A percentile compares a stretch with the other conserved stretches of the same genome.
These are phyloP conservation scores for Anthopleura xanthogrammica DNA, from an alignment of 92 coral and sea anemone genomes.

Conservation along the genomic window DNA sequence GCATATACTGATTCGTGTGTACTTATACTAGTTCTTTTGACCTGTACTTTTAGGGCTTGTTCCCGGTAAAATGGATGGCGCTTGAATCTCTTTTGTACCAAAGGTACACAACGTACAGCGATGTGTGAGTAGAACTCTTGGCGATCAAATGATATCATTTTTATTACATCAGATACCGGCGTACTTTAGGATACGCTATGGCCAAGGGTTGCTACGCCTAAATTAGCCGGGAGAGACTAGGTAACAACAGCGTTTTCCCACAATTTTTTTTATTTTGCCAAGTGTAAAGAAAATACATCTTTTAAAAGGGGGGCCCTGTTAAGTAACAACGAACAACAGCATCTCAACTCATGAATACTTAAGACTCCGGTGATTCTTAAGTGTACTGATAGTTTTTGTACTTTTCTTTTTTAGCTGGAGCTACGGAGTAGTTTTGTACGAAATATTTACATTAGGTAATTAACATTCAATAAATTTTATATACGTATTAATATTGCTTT, in stretches of 20 bases:
- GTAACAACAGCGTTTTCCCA: too few relatives aligned
- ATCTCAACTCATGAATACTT: too few relatives aligned
- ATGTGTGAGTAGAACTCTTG: conserved; percentile 21
- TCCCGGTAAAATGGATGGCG: conserved; percentile 31
- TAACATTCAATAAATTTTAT: background rate
- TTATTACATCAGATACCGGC: background rate
- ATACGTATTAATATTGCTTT: too few relatives aligned
- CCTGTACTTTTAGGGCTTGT: conserved; percentile 9
- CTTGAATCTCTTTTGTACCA: conserved; percentile 18
- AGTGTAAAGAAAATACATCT: too few relatives aligned
- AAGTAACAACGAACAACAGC: too few relatives aligned
- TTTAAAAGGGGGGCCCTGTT: too few relatives aligned
- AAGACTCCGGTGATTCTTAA: too few relatives aligned
- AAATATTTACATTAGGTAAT: conserved; percentile 26
- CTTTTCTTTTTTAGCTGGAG: conserved; percentile 17
- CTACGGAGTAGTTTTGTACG: conserved; percentile 24
- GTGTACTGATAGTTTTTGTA: background rate
- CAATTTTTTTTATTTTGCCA: too few relatives aligned
- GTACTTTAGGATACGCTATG: background rate
- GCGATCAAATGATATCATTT: too few relatives aligned
- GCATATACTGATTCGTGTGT: too few relatives aligned
- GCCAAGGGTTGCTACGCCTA: too few relatives aligned
- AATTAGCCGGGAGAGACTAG: too few relatives aligned
- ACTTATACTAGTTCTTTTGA: background rate
- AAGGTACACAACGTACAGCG: conserved; percentile 21